These are phyloP conservation scores for Myripristis jacobus DNA, from an alignment of 2,797 vertebrate genomes.

Conservation along the genomic window DNA sequence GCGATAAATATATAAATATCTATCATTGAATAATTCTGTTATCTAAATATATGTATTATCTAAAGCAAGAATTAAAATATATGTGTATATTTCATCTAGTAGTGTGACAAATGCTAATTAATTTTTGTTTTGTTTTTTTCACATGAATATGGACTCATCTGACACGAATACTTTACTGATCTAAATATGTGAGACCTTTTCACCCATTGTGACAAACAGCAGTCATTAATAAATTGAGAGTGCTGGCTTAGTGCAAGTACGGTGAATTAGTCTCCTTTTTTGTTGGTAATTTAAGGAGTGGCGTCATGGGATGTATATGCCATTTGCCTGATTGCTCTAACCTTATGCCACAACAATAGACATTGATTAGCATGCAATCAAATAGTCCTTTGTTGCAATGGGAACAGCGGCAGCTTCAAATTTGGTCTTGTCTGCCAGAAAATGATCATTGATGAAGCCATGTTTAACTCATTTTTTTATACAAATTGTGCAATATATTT, in stretches of 20 bases:
- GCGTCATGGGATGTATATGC: not conserved
- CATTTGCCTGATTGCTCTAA: conserved; percentile 19
- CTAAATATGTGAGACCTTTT: not conserved
- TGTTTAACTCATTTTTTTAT: conserved; percentile 27
- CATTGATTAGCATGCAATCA: conserved; percentile 30
- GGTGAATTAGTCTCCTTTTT: not conserved
- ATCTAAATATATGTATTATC: no score
- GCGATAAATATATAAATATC: no score
- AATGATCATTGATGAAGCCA: conserved; percentile 12
- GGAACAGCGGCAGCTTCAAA: not conserved
- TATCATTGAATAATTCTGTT: no score
- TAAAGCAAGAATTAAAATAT: no score
- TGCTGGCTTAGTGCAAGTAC: not conserved
- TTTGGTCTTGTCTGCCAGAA: conserved; percentile 5
- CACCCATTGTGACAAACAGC: not conserved
- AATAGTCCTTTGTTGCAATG: not conserved
- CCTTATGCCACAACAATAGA: conserved; percentile 5
- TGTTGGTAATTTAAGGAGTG: conserved; percentile 1
- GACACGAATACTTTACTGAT: not conserved
- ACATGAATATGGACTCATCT: not conserved
- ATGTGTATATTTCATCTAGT: no score
- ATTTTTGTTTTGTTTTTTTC: not conserved
- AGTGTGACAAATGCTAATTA: no score
- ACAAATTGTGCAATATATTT: conserved; percentile 1
- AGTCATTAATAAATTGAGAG: not conserved